Conservation (phyloP, 2,113 vertebrate genomes). For the Prunella himalayana region DNA sequence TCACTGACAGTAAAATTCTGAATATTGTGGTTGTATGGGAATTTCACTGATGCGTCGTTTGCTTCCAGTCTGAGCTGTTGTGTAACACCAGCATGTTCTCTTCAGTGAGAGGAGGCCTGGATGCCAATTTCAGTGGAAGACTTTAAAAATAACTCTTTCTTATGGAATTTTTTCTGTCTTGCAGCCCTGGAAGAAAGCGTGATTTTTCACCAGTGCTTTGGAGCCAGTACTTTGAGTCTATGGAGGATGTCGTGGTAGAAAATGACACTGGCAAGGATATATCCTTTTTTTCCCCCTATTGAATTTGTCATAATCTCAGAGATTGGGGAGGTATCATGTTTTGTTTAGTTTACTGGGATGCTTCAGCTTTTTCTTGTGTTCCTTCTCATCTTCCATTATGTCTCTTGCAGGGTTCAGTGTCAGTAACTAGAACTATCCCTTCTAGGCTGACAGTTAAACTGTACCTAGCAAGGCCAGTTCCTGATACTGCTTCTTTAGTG, state of each 20-base stretch:
- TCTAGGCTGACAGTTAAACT: background rate
- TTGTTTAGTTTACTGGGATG: background rate
- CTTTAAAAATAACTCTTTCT: background rate
- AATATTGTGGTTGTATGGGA: background rate
- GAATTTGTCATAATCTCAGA: background rate
- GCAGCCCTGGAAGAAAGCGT: constrained; percentile 90
- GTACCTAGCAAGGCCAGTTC: background rate
- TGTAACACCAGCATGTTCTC: background rate
- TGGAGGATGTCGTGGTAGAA: constrained; percentile 93
- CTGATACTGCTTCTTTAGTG: background rate
- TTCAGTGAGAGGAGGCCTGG: background rate
- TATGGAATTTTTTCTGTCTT: background rate
- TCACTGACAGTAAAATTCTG: background rate
- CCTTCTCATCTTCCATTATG: background rate
- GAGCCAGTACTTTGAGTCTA: constrained; percentile 96
- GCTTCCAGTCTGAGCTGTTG: background rate
- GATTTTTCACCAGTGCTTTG: constrained; percentile 91
- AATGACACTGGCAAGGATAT: constrained; percentile 92
- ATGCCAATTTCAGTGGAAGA: background rate
- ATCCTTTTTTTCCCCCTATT: constrained; percentile 77
- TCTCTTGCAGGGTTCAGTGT: background rate
- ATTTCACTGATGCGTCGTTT: background rate
- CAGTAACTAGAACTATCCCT: background rate
- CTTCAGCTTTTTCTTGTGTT: background rate
- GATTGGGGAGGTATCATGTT: fast-evolving